Conservation (phyloP, 2,113 vertebrate genomes). For the Rattus rattus region DNA sequence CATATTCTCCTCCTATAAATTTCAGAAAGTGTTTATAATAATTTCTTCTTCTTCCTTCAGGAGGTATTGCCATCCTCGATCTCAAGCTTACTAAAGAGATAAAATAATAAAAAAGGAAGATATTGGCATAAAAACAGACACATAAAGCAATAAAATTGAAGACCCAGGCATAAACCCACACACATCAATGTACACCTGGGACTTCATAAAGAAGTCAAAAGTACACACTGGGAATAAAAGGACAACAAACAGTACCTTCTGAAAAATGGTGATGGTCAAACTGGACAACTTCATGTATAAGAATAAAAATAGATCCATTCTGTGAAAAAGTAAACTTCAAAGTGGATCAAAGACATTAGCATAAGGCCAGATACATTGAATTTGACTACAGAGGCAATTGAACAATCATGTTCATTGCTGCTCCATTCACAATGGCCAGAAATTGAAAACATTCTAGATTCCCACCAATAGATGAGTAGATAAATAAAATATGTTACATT, state of each 20-base stretch:
- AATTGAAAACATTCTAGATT: not conserved
- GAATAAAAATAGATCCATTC: not conserved
- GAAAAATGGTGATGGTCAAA: not conserved
- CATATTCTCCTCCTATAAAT: not conserved
- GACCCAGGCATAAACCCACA: not conserved
- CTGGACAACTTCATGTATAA: not conserved
- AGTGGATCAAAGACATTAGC: not conserved
- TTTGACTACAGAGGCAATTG: not conserved
- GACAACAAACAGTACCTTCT: not conserved
- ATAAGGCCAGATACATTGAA: not conserved
- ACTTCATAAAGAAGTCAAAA: not conserved
- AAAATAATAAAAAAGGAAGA: not conserved
- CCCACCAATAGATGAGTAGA: not conserved
- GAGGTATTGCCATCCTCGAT: no score
- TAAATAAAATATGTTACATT: not conserved
- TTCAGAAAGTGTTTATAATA: not conserved
- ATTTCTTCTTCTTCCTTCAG: not conserved
- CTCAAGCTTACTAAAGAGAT: not conserved
- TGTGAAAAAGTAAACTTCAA: not conserved
- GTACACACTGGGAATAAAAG: not conserved
- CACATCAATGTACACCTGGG: not conserved
- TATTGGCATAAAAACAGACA: not conserved
- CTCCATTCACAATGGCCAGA: not conserved
- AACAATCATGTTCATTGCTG: not conserved
- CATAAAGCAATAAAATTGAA: not conserved